Base-by-base conservation (phyloP, 2,888 invertebrate species). In the Caenorhabditis zanzibari region DNA sequence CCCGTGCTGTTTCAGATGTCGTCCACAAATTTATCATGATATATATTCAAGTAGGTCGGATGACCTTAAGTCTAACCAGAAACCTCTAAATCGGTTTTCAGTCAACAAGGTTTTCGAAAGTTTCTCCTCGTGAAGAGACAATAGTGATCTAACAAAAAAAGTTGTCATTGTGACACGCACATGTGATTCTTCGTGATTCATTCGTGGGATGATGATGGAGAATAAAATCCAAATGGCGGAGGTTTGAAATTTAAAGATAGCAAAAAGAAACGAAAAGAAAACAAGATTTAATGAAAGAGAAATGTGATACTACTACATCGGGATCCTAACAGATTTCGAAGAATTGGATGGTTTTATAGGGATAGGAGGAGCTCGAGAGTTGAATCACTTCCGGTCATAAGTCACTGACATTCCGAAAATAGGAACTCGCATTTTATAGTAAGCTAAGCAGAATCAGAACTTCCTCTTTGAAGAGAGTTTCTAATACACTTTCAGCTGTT, bases 401-500 rank as follows among this genome's bases (percentile, higher is more conserved):
- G 19, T 19, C 1, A n/a, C 19, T 4, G 14, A 19, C n/a, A 6
- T 6, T 1, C n/a, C 19, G 47, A 5, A 47, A 47, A 47, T 47
- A 47, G 47, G 10, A 47, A 19, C 19, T 47, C 47, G 47, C 47
- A 47, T 47, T 47, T 47, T 47, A 47, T 47, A 47, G 47, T 47
- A 14, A 16, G 47, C 19, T 19, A 19, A 19, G 0, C 44, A n/a
- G n/a, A n/a, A n/a, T n/a, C n/a, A n/a, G n/a, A n/a, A 47, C 47
- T 47, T 47, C 47, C 47, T 47, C 47, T 47, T 19, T 19, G 2
- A n/a, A 19, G 14, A 47, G 10, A 47, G 19, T n/a, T 47, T 47
- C 19, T 19, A 2, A 22, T 14, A 19, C 4, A 61, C 14, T 61
- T 59, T 19, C 61, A 61, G 61, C 61, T 61, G 61, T 61, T 41